A percentile compares a stretch with the other conserved stretches of the same genome.
phyloP scores from a whole-genome alignment of 2,888 invertebrate species.

The Cancer borealis region DNA sequence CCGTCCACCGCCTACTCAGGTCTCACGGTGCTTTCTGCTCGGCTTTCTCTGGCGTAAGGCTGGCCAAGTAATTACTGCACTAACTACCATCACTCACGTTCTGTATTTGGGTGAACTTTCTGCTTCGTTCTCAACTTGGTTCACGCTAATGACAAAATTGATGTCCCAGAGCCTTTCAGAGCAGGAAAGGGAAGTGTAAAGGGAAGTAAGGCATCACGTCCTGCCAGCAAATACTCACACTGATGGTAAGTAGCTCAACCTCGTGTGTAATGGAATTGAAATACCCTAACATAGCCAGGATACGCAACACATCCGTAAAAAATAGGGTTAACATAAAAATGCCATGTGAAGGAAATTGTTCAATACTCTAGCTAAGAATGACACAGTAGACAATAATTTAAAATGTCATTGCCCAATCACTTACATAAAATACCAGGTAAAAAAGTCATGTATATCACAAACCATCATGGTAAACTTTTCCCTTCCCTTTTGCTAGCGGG shows the following conservation, averaged over 20 bases:
- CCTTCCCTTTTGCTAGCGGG: background rate
- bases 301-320: background rate
- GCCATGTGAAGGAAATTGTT: background rate
- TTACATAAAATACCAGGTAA: background rate
- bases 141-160: background rate
- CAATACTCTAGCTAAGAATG: no score
- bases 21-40: no score
- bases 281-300: background rate
- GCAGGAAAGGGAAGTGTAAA: no score
- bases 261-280: background rate
- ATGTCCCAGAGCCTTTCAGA: background rate
- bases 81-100: background rate
- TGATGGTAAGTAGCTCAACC: background rate
- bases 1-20: background rate
- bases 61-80: background rate
- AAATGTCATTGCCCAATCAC: background rate
- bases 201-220: background rate
- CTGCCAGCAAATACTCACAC: background rate
- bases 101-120: background rate
- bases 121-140: background rate
- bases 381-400: background rate
- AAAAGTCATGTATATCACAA: background rate
- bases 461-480: background rate
- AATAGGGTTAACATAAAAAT: background rate
- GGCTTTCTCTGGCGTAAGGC: background rate